phyloP scores from a whole-genome alignment of 2,888 invertebrate genomes.

The Eilema caniola region DNA sequence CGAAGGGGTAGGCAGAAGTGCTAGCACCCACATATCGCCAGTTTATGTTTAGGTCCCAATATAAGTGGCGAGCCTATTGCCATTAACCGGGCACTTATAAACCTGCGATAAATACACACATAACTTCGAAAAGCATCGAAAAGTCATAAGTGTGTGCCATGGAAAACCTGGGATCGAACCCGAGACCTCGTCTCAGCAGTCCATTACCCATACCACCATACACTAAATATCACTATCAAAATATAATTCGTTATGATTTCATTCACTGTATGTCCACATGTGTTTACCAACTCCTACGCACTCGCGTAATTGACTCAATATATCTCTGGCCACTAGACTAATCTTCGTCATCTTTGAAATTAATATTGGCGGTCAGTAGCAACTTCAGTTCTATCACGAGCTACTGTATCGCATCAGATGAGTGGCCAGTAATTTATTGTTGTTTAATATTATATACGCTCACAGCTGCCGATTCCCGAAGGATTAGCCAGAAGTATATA shows the following conservation, averaged over 20 bases:
- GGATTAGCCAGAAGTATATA: not conserved
- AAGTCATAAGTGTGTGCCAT: no score
- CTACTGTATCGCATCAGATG: not conserved
- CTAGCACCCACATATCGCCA: no score
- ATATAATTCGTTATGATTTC: constrained; percentile 4
- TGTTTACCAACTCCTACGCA: constrained; percentile 14
- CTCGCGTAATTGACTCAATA: constrained; percentile 15
- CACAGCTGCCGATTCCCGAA: not conserved
- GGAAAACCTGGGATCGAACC: no score
- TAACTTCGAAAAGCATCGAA: no score
- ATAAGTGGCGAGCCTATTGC: no score
- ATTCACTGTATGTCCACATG: constrained; percentile 8
- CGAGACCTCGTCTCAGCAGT: no score
- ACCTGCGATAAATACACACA: no score
- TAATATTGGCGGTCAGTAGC: constrained; percentile 7
- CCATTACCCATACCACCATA: no score
- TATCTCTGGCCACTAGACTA: constrained; percentile 19
- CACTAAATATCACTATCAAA: not conserved
- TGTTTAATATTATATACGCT: not conserved
- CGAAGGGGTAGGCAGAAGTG: no score
- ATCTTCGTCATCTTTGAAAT: constrained; percentile 12
- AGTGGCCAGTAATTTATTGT: not conserved
- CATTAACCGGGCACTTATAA: no score
- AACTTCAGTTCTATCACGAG: not conserved
- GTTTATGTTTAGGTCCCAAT: no score